These are phyloP conservation scores for Apistogramma diplotaenia DNA, from an alignment of 2,113 vertebrate genomes.

Conservation along the genomic window DNA sequence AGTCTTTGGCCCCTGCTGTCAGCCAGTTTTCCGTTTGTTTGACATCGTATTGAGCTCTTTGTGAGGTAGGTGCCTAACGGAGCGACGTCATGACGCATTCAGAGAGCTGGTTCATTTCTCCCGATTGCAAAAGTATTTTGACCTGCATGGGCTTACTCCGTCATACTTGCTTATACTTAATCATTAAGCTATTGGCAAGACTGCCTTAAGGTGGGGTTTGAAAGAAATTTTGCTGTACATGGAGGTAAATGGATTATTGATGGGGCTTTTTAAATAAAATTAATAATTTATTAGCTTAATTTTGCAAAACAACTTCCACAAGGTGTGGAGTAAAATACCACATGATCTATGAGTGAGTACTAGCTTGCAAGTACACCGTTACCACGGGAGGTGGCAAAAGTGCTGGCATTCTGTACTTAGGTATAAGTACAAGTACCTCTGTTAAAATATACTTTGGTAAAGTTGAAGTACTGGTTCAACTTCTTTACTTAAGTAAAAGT, in stretches of 20 bases:
- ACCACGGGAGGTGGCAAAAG: too few species aligned
- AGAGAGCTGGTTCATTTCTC: background rate
- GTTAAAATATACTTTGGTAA: too few species aligned
- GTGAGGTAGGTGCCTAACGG: background rate
- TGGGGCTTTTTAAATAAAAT: background rate
- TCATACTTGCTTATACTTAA: background rate
- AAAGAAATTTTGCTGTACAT: background rate
- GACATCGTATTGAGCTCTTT: background rate
- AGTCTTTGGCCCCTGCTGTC: background rate
- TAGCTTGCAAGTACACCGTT: fast-evolving
- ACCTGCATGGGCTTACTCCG: background rate
- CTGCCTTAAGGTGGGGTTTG: background rate
- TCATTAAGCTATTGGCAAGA: background rate
- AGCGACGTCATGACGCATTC: background rate
- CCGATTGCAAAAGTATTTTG: background rate
- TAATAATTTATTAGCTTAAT: background rate
- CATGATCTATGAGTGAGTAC: background rate
- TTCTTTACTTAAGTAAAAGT: too few species aligned
- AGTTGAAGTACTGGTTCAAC: too few species aligned
- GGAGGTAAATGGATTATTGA: background rate
- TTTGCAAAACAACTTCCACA: background rate
- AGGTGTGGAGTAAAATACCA: background rate
- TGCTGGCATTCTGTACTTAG: too few species aligned
- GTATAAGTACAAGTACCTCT: too few species aligned
- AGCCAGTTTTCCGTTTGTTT: background rate